These are phyloP conservation scores for Rhagophthalmus giganteus DNA, from an alignment of 2,888 invertebrate species.

Conservation along the genomic window DNA sequence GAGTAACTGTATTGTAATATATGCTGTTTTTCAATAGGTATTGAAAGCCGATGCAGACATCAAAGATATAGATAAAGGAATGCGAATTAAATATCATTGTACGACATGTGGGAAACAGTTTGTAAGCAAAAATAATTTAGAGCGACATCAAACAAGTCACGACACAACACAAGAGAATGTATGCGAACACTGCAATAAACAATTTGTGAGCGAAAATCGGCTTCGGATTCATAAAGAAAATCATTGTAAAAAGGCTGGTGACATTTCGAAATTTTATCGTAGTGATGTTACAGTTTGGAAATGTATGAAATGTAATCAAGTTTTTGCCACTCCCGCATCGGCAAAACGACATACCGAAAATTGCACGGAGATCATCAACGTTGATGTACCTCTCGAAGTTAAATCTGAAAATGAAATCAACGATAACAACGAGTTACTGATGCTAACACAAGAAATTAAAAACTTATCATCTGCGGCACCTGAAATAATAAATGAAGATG, in stretches of 20 bases:
- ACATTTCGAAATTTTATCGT: constrained; percentile 54
- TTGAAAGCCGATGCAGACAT: constrained; percentile 49
- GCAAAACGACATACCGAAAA: constrained; percentile 45
- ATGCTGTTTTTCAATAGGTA: no score
- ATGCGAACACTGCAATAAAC: constrained; percentile 54
- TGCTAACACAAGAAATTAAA: constrained; percentile 29
- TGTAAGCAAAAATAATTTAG: constrained; percentile 52
- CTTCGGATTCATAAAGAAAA: constrained; percentile 55
- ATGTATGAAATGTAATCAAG: constrained; percentile 53
- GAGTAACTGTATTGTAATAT: no score
- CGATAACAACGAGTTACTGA: constrained; percentile 9
- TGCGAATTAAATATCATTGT: constrained; percentile 51
- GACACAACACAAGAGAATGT: constrained; percentile 50
- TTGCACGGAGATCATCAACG: constrained; percentile 33
- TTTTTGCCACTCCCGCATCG: constrained; percentile 49
- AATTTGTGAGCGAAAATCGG: constrained; percentile 54
- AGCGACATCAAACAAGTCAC: constrained; percentile 51
- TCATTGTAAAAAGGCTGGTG: constrained; percentile 54
- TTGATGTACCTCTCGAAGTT: constrained; percentile 2
- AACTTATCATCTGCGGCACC: constrained; percentile 18
- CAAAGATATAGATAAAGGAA: constrained; percentile 48
- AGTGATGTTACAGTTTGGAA: constrained; percentile 56
- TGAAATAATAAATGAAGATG: constrained; percentile 21
- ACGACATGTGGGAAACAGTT: constrained; percentile 52
- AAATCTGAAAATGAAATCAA: constrained; percentile 9